Evolutionary conservation across 2,797 vertebrate species (phyloP), one percentile per base, ranked within the genome.

Genomic region (Meriones psammophilus): DNA sequence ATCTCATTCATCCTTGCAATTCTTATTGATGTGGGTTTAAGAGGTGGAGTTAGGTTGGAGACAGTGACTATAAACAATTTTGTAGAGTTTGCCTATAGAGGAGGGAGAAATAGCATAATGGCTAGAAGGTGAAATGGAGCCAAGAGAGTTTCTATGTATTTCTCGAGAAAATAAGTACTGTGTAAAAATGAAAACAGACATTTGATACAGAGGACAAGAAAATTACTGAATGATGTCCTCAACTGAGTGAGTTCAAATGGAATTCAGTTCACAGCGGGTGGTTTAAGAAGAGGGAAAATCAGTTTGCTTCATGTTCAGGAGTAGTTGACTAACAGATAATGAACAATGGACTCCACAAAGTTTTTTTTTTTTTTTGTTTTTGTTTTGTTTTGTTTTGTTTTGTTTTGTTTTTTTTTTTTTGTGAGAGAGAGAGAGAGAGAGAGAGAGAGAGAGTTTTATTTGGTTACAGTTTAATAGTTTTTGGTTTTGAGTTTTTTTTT

Each of bases 91-190:
- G 56, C 22, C 50, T 33, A 2, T 73, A 60, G 62, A 94, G 28
- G 56, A 83, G 94, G 33, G 28, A 86, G 50, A 94, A 90, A 89
- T 42, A 76, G 6, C 10, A 60, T 17, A 84, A 54, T 62, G 46
- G n/a, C 66, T 84, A 2, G 54, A 93, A 91, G 36, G 13, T 15
- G 8, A 88, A 92, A 58, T 74, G 30, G 36, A 80, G 46, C 77
- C 30, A 30, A 80, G 89, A 39, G 62, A 83, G 3, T 56, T 50
- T 69, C 50, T 81, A 0, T 85, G 60, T 89, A 46, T 84, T 79
- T 91, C 69, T 78, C 78, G n/a, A 42, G 3, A 91, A 68, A 95
- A 80, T 9, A 91, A 77, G 42, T 81, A 77, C 78, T 54, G 56
- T 46, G 39, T 81, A 56, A 22, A 76, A 73, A 86, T 91, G n/a